Percentiles rank a stretch among this genome's conserved stretches.
phyloP scores from a whole-genome alignment of 1,140 invertebrate genomes.

The Eumeta japonica region DNA sequence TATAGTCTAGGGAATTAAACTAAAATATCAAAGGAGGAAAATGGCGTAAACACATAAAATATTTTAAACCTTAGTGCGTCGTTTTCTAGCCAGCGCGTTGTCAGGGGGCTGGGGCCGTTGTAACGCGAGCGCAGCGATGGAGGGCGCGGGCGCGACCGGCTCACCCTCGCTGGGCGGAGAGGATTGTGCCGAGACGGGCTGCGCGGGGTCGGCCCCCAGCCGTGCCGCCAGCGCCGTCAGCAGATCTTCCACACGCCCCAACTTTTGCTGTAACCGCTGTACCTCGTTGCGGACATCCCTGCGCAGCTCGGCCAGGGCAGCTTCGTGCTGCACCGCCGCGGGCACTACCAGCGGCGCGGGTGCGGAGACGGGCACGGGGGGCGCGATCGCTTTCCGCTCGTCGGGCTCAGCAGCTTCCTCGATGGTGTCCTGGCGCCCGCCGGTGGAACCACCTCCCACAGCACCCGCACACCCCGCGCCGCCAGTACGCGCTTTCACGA shows the following conservation, averaged over 20 bases:
- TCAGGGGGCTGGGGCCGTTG: background rate
- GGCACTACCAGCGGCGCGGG: conserved; percentile 46
- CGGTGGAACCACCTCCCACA: conserved; percentile 60
- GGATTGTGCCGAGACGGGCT: conserved; percentile 5
- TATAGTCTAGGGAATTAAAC: background rate
- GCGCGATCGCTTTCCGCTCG: conserved; percentile 28
- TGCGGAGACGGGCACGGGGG: conserved; percentile 23
- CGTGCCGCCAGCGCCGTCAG: conserved; percentile 37
- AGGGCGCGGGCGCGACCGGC: conserved; percentile 23
- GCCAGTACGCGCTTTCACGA: conserved; percentile 56
- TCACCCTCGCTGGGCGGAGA: conserved; percentile 20
- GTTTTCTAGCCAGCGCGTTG: conserved; percentile 6
- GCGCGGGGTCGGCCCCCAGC: conserved; percentile 29
- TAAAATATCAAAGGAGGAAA: too few relatives aligned
- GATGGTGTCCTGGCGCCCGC: conserved; percentile 74
- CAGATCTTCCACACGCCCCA: conserved; percentile 43
- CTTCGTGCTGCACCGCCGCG: conserved; percentile 42
- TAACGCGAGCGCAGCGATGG: conserved; percentile 63
- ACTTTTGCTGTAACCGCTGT: conserved; percentile 42
- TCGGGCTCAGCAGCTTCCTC: conserved; percentile 72
- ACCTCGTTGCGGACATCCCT: conserved; percentile 35
- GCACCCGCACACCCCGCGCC: conserved; percentile 44
- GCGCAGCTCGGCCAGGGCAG: conserved; percentile 34
- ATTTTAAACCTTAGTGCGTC: conserved; percentile 11
- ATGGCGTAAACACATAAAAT: too few relatives aligned